Conservation (phyloP, 2,888 invertebrate genomes). For the Eledone cirrhosa region DNA sequence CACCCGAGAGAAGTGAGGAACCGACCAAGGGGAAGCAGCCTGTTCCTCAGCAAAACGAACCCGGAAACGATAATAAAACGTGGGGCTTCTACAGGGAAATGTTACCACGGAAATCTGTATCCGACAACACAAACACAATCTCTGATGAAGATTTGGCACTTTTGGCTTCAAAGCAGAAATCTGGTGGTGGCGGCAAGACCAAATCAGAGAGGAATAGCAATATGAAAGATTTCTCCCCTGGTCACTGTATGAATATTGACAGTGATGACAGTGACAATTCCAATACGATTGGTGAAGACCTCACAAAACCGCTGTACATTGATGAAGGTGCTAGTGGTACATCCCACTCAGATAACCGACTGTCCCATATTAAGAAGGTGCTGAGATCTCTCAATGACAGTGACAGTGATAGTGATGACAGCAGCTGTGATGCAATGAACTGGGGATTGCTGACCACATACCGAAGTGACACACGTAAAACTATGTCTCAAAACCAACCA, state of each 20-base stretch:
- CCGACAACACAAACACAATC: background rate
- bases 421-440: background rate
- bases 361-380: background rate
- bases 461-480: background rate
- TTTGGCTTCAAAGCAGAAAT: background rate
- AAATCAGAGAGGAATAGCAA: background rate
- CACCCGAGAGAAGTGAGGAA: background rate
- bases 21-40: too few species aligned
- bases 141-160: background rate
- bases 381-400: background rate
- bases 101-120: background rate
- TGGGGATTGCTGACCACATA: background rate
- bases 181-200: background rate
- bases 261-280: background rate
- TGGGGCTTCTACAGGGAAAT: constrained; percentile 17
- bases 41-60: background rate
- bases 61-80: background rate
- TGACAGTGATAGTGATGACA: background rate
- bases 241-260: background rate
- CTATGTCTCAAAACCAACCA: background rate
- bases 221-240: too few species aligned
- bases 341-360: background rate
- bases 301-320: background rate
- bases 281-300: background rate
- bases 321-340: background rate